A percentile compares a stretch with the other conserved stretches of the same genome.
phyloP scores from a whole-genome alignment of 2,888 invertebrate species.

The Epicampocera succincta region DNA sequence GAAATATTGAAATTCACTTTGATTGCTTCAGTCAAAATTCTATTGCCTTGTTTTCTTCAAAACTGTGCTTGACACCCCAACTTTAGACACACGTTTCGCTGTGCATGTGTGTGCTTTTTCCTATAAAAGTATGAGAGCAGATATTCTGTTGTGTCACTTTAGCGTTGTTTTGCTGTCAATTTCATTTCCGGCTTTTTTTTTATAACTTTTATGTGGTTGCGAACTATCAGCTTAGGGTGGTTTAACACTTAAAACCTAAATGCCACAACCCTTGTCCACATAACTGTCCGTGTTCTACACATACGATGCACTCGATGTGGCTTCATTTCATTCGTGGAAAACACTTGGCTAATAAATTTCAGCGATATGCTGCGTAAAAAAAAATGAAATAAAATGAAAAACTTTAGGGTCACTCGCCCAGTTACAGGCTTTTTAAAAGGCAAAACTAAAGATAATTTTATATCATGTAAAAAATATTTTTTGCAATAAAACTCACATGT shows the following conservation, averaged over 20 bases:
- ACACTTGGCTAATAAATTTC: slow-evolving; percentile 57
- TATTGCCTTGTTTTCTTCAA: not conserved
- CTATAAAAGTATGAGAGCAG: not conserved
- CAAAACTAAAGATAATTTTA: slow-evolving; percentile 5
- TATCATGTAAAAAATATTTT: slow-evolving; percentile 39
- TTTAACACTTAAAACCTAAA: slow-evolving; percentile 61
- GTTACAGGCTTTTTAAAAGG: not conserved
- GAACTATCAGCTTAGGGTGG: slow-evolving; percentile 64
- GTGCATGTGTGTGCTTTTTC: too few relatives aligned
- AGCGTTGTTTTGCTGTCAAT: slow-evolving; percentile 45
- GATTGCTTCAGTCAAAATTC: too few relatives aligned
- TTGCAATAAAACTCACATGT: not conserved
- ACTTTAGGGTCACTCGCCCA: slow-evolving; percentile 59
- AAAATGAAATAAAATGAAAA: slow-evolving; percentile 50
- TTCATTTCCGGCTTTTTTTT: slow-evolving; percentile 28
- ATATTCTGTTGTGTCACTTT: slow-evolving; percentile 34
- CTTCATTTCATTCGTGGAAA: slow-evolving; percentile 40
- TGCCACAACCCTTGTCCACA: slow-evolving; percentile 49
- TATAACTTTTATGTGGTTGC: slow-evolving; percentile 58
- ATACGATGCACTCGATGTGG: slow-evolving; percentile 16
- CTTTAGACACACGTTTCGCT: not conserved
- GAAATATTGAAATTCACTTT: too few relatives aligned
- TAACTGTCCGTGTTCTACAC: slow-evolving; percentile 3
- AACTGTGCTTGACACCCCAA: not conserved
- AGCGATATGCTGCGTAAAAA: slow-evolving; percentile 59